Base-by-base conservation (phyloP, 2,113 vertebrate genomes). In the Ammodytes dubius region DNA sequence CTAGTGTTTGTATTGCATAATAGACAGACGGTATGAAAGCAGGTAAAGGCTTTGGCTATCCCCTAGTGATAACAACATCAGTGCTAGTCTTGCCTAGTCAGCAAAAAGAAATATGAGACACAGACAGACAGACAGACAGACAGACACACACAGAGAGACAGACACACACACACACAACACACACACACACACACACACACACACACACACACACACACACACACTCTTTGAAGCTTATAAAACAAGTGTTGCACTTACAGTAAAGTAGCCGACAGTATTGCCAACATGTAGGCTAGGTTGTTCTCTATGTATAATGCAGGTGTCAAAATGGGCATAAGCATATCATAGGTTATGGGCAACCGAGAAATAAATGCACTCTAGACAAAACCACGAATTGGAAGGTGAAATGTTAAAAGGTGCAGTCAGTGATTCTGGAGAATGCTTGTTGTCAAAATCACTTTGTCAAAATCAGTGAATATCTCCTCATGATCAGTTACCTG, bases 1-100 rank as follows among this genome's bases (percentile, higher is more conserved):
- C 19, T 15, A 6, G 11, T 0, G 13, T 56, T 72, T 53, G 5
- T 14, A 64, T 54, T 45, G 19, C 10, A 13, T 1, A 19, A 58
- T 43, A 15, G 9, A 69, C 8, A 15, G 11, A 14, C 27, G 0
- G 3, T 12, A 7, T 37, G 17, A 43, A 46, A 67, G n/a, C 10
- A 60, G 52, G 27, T 50, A 17, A 63, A 37, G n/a, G 43, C 40
- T 40, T 53, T 54, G 54, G 57, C 70, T 65, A 58, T 53, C 43
- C 1, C 61, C 54, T 14, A 13, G 39, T 43, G 35, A 69, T 49
- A 53, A 58, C 42, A 53, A 40, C 72, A 63, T 46, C 19, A 19
- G 42, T 4, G 59, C 8, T 1, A n/a, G 45, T 70, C 47, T 10
- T 49, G 35, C 45, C 27, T 45, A 45, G 63, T 57, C 49, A 46